Evolutionary conservation across 1,140 invertebrate species (phyloP), one percentile per base, ranked within the genome.

Genomic region (Pogonus chalceus): DNA sequence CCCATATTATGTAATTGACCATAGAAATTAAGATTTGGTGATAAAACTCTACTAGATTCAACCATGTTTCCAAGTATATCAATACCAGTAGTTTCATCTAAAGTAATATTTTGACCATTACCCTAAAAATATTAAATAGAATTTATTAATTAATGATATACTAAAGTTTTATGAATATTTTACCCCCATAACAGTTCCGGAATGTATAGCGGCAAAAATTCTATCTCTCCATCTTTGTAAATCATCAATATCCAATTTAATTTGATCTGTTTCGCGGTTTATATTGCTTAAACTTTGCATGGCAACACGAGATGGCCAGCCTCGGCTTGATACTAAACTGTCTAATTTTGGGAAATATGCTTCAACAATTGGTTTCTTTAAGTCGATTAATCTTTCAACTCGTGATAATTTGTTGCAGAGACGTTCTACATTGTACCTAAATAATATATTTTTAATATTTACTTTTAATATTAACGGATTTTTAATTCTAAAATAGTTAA

Each of bases 61-160:
- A 92, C 75, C 54, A 91, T 79, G 63, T 91, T 87, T 4, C 88
- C 88, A 1, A 92, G 69, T 23, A 84, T 73, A 59, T 93, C 85
- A 51, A 92, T 90, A 7, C 88, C 89, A 0, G 73, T 78, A 1
- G 71, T 68, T 61, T 88, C 85, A 39, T 78, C 79, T 20, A 89
- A 60, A 0, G 65, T 62, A 12, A 83, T 63, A 1, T 69, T 69
- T 9, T 75, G 65, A 1, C 79, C 79, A 18, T 72, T 72, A 4
- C 68, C 60, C 68, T 75, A 62, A 2, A n/a, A n/a, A 61, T 53
- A 9, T 35, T n/a, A 49, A 43, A 43, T 18, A 43, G 7, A 43
- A 12, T 18, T 12, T 10, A 31, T 31, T 12, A 16, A 7, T 43
- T 12, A 43, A 18, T 43, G 18, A 12, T 10, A 43, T 43, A 12